These are phyloP conservation scores for Dione vanillae DNA, from an alignment of 2,888 invertebrate species.

Conservation along the genomic window DNA sequence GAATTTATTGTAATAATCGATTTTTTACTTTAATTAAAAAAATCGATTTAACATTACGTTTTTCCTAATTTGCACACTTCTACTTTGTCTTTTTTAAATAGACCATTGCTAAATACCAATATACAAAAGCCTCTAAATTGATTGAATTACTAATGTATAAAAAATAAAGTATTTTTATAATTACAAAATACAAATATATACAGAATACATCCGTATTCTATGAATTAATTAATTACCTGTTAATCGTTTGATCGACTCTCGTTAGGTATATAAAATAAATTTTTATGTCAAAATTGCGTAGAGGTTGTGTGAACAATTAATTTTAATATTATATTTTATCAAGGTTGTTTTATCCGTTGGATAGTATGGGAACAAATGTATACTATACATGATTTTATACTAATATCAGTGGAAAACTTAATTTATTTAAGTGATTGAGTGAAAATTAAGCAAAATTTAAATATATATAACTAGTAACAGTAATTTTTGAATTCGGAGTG, in stretches of 20 bases:
- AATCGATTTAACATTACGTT: not conserved
- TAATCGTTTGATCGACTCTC: slow-evolving; percentile 21
- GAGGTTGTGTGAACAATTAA: slow-evolving; percentile 30
- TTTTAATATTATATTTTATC: slow-evolving; percentile 3
- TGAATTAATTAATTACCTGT: slow-evolving; percentile 31
- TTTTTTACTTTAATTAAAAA: not conserved
- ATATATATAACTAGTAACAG: no score
- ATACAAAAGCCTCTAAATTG: slow-evolving; percentile 12
- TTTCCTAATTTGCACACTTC: not conserved
- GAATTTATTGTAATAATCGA: not conserved
- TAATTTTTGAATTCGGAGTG: no score
- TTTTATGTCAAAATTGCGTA: slow-evolving; percentile 14
- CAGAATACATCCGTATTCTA: slow-evolving; percentile 26
- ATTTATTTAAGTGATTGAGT: no score
- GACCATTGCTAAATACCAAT: slow-evolving; percentile 1
- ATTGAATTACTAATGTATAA: slow-evolving; percentile 14
- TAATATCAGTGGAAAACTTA: no score
- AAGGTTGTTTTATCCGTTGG: slow-evolving; percentile 15
- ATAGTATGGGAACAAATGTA: not conserved
- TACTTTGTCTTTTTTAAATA: not conserved
- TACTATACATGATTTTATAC: no score
- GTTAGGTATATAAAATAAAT: slow-evolving; percentile 8
- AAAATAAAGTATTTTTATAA: not conserved
- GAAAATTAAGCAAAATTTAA: no score
- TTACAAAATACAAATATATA: not conserved